A percentile compares a stretch with the other conserved stretches of the same genome.
These are phyloP conservation scores for Buathra laborator DNA, from an alignment of 2,888 invertebrate genomes.

Conservation along the genomic window DNA sequence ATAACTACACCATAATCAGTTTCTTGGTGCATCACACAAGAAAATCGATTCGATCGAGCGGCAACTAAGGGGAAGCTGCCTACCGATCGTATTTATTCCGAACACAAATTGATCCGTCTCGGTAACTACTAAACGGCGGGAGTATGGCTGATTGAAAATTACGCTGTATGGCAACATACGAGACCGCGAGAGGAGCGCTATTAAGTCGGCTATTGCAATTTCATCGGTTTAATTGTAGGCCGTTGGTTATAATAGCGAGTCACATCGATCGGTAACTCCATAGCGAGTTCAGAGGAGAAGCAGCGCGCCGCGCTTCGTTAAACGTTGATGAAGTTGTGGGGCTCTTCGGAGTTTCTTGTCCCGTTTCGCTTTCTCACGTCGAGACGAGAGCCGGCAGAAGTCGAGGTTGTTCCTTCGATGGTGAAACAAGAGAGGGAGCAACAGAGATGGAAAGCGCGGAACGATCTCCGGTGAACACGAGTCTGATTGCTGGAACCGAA, in stretches of 20 bases:
- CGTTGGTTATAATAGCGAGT: constrained; percentile 53
- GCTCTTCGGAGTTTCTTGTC: constrained; percentile 68
- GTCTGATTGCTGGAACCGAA: constrained; percentile 68
- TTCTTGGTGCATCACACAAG: constrained; percentile 51
- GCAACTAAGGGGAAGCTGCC: background rate
- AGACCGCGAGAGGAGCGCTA: constrained; percentile 30
- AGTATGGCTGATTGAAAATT: constrained; percentile 68
- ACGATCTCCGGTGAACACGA: constrained; percentile 58
- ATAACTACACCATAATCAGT: constrained; percentile 53
- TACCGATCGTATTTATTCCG: constrained; percentile 36
- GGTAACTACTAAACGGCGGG: constrained; percentile 65
- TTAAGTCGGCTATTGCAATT: constrained; percentile 63
- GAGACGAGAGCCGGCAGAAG: background rate
- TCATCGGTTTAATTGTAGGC: constrained; percentile 67
- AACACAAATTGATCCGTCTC: constrained; percentile 64
- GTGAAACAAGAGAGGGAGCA: constrained; percentile 33
- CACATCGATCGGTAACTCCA: constrained; percentile 50
- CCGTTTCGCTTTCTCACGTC: constrained; percentile 66
- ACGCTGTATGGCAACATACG: constrained; percentile 49
- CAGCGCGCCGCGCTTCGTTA: constrained; percentile 50
- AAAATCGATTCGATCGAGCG: constrained; percentile 62
- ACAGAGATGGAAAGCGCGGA: constrained; percentile 59
- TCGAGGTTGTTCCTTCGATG: constrained; percentile 45
- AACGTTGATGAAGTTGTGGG: constrained; percentile 64
- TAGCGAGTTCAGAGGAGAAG: constrained; percentile 25